Evolutionary conservation across 2,888 invertebrate genomes (phyloP).

Genomic region (Geophilus truncorum): DNA sequence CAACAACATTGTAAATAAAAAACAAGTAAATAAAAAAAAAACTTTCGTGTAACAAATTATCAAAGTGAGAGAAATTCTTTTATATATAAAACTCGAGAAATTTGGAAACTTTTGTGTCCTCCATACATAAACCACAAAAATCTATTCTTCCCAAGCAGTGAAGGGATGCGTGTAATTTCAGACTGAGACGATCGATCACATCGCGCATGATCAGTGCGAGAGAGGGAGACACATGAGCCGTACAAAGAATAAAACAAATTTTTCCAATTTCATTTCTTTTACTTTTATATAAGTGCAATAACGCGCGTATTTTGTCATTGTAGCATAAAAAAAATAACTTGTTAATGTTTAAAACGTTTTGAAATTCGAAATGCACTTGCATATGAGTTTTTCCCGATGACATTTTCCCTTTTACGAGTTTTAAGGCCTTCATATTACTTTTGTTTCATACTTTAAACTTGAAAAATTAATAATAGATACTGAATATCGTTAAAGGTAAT

Average conservation of each 20-base stretch:
- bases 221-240: not conserved
- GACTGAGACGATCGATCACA: constrained; percentile 21
- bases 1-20: not conserved
- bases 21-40: not conserved
- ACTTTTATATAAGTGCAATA: too few species aligned
- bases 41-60: not conserved
- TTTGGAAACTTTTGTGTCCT: not conserved
- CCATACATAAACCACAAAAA: not conserved
- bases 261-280: not conserved
- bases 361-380: not conserved
- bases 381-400: too few species aligned
- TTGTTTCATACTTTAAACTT: not conserved
- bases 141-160: constrained; percentile 8
- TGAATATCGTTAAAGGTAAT: not conserved
- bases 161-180: constrained; percentile 27
- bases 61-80: not conserved
- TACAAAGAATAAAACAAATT: constrained; percentile 1
- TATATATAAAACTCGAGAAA: not conserved
- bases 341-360: too few species aligned
- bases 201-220: constrained; percentile 19
- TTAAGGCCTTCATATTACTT: not conserved
- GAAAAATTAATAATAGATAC: constrained; percentile 7
- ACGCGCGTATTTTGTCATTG: too few species aligned
- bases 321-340: too few species aligned
- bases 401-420: too few species aligned